phyloP scores from a whole-genome alignment of 2,888 invertebrate genomes.

The Apodemia mormo region DNA sequence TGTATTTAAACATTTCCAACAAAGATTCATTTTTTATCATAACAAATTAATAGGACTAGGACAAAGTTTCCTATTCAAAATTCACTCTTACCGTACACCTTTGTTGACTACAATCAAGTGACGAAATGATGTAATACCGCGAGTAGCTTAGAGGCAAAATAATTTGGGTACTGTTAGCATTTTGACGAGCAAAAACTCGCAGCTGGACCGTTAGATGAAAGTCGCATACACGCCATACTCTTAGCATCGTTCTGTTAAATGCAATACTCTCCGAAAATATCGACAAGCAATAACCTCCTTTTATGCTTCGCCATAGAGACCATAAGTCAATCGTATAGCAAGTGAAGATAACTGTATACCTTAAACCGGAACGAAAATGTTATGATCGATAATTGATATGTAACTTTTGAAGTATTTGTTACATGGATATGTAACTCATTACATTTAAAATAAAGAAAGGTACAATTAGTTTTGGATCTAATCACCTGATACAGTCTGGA shows the following conservation, averaged over 20 bases:
- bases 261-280: conserved; percentile 21
- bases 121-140: conserved; percentile 38
- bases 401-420: conserved; percentile 28
- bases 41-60: too few relatives aligned
- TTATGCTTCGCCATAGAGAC: conserved; percentile 4
- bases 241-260: conserved; percentile 29
- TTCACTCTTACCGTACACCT: background rate
- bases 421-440: background rate
- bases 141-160: conserved; percentile 46
- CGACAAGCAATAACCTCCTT: conserved; percentile 16
- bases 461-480: background rate
- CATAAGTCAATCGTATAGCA: conserved; percentile 12
- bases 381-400: conserved; percentile 37
- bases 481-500: background rate
- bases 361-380: conserved; percentile 27
- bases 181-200: conserved; percentile 71
- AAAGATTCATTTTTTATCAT: too few relatives aligned
- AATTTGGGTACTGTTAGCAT: conserved; percentile 65
- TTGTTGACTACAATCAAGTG: conserved; percentile 43
- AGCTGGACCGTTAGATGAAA: conserved; percentile 60
- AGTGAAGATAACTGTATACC: conserved; percentile 22
- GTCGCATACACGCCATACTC: conserved; percentile 44
- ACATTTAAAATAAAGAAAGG: background rate
- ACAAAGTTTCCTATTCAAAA: too few relatives aligned
- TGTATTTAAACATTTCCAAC: too few relatives aligned